Conservation (phyloP, 2,113 vertebrate species). For the Carassius auratus region DNA sequence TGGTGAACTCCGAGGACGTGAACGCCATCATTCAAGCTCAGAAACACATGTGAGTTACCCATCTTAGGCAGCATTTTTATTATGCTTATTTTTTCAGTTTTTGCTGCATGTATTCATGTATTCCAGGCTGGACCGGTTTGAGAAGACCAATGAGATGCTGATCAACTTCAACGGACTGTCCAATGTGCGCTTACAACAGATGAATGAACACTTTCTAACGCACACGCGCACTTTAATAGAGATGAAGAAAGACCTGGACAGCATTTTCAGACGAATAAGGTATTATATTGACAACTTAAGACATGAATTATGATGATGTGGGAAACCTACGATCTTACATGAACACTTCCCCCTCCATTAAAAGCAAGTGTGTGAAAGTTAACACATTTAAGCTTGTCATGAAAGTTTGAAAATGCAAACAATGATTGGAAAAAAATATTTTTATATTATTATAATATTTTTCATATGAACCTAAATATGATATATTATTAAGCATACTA, state of each 20-base stretch:
- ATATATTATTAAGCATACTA: not conserved
- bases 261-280: slow-evolving; percentile 94
- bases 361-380: not conserved
- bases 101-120: not conserved
- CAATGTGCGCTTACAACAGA: slow-evolving; percentile 88
- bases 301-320: not conserved
- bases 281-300: slow-evolving; percentile 45
- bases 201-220: slow-evolving; percentile 90
- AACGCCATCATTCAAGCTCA: slow-evolving; percentile 97
- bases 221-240: slow-evolving; percentile 91
- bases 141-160: slow-evolving; percentile 99
- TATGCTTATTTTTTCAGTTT: not conserved
- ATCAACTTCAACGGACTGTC: slow-evolving; percentile 96
- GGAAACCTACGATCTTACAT: not conserved
- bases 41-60: slow-evolving; percentile 92
- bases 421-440: not conserved
- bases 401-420: no score
- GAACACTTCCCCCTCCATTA: not conserved
- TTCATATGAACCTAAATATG: no score
- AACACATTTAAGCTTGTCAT: not conserved
- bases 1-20: slow-evolving; percentile 95
- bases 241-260: slow-evolving; percentile 96
- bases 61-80: not conserved
- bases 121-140: slow-evolving; percentile 92
- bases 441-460: not conserved